Percentiles rank a stretch among this genome's conserved stretches.
These are phyloP conservation scores for Lymantria monacha DNA, from an alignment of 2,888 invertebrate genomes.

Conservation along the genomic window DNA sequence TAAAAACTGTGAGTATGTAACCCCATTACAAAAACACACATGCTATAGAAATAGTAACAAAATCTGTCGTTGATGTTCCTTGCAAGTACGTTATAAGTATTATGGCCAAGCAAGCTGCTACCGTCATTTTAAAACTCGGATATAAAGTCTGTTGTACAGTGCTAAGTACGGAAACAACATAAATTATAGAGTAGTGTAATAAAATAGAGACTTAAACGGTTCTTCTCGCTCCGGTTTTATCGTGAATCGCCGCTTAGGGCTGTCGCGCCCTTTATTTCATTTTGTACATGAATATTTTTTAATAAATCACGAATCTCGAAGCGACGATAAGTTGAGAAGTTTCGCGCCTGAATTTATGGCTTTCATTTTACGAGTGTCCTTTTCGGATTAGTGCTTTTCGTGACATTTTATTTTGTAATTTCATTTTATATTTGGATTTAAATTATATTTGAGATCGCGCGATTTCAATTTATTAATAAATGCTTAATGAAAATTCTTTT, in stretches of 20 bases:
- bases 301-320: constrained; percentile 21
- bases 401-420: constrained; percentile 1
- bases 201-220: constrained; percentile 53
- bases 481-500: too few species aligned
- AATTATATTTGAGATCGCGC: not conserved
- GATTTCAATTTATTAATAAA: too few species aligned
- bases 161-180: constrained; percentile 30
- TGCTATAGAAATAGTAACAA: not conserved
- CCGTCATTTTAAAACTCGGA: constrained; percentile 3
- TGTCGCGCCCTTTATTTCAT: constrained; percentile 19
- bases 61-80: not conserved
- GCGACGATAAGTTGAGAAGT: constrained; percentile 3
- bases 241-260: constrained; percentile 36
- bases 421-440: not conserved
- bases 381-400: not conserved
- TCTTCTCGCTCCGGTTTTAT: constrained; percentile 46
- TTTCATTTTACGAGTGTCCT: constrained; percentile 5
- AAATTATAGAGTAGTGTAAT: constrained; percentile 43
- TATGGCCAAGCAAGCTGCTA: not conserved
- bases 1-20: not conserved
- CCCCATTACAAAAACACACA: not conserved
- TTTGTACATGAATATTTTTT: constrained; percentile 14
- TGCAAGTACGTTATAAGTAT: not conserved
- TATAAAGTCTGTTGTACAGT: constrained; percentile 9
- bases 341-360: constrained; percentile 3